Conservation (phyloP, 2,797 vertebrate species). For the Ibycter americanus region DNA sequence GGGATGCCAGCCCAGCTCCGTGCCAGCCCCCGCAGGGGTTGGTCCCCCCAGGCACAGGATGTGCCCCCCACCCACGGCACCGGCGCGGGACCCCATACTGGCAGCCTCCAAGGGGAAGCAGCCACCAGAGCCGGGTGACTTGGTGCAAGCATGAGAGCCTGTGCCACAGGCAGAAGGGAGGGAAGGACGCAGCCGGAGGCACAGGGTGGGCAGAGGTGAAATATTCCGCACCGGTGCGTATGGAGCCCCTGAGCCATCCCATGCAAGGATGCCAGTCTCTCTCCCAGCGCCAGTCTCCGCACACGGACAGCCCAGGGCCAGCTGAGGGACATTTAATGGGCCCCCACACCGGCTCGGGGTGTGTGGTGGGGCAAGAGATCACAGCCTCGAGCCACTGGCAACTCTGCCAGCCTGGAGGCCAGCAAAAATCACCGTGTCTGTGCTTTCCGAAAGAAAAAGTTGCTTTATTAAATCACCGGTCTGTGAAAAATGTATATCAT, state of each 20-base stretch:
- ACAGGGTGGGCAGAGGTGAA: background rate
- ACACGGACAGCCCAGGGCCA: background rate
- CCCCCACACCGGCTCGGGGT: background rate
- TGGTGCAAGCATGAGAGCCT: background rate
- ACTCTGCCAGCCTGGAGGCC: background rate
- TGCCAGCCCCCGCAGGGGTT: background rate
- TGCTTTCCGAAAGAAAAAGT: background rate
- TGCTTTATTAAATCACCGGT: constrained; percentile 13
- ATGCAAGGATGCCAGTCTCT: background rate
- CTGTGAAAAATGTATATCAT: background rate
- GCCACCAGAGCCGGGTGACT: rapidly evolving
- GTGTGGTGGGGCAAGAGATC: background rate
- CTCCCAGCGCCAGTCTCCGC: rapidly evolving
- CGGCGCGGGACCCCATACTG: background rate
- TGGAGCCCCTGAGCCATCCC: background rate
- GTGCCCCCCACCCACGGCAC: background rate
- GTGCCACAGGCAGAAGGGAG: background rate
- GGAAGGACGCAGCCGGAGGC: background rate
- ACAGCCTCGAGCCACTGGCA: background rate
- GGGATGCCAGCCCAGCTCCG: background rate
- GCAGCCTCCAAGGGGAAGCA: background rate
- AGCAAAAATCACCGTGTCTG: background rate
- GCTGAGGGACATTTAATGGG: rapidly evolving
- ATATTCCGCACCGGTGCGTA: background rate
- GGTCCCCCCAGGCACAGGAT: rapidly evolving